Base-by-base conservation (phyloP, 2,888 invertebrate genomes). In the Orchesella flavescens region DNA sequence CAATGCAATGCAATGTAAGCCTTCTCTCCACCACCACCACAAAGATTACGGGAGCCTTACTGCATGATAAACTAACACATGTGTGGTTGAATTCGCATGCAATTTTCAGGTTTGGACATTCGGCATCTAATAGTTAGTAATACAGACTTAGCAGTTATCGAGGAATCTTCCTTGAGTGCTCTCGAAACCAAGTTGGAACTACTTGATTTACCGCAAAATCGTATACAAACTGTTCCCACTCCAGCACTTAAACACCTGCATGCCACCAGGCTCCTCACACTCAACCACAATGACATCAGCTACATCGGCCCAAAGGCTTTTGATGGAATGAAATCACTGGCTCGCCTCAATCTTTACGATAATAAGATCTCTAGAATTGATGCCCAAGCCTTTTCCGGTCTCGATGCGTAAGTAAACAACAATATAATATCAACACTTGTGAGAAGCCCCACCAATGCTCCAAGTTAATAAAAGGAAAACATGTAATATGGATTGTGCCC, bases 71-170 rank as follows among this genome's bases (percentile, higher is more conserved):
- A 34, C 34, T 34, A n/a, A n/a, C n/a, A 34, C 34, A 34, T 34
- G 34, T 34, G 34, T 34, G 34, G 34, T 34, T 34, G 34, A 34
- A n/a, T 34, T 34, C 34, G 34, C 34, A 34, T 34, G 34, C 34
- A 34, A 34, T 34, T n/a, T 61, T 15, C 78, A 88, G 88, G 96
- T 4, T 92, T 97, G 89, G 95, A 96, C 89, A 96, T 97, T 88
- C 94, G 95, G 86, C 96, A 97, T 89, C 92, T 97, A 76, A 95
- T 96, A 21, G 95, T 96, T 80, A 96, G 95, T 90, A 96, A 95
- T 91, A 96, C 86, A n/a, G 96, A 95, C 89, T 91, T 97, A 88
- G 95, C 95, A 34, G 94, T 95, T 73, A 94, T 97, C 83, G 96
- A 96, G 89, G 95, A 96, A 89, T 94, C 95, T 13, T 95, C 96